Conservation (phyloP, 2,797 vertebrate genomes). For the Periophthalmus magnuspinnatus region DNA sequence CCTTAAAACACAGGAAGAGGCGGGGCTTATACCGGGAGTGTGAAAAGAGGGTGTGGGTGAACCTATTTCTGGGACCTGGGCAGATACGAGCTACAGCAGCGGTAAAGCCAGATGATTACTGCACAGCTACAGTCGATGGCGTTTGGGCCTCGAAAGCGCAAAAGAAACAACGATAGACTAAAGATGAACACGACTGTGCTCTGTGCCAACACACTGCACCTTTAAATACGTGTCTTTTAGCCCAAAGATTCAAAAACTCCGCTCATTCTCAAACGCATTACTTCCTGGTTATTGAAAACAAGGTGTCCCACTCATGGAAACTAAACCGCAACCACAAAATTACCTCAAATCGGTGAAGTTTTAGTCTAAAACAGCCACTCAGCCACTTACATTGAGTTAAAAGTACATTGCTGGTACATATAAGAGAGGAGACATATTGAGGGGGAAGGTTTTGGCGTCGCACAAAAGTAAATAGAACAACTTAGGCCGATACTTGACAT, state of each 20-base stretch:
- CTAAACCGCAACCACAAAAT: background rate
- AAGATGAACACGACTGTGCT: background rate
- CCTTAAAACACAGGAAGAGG: slow-evolving; percentile 64
- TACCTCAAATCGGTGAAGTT: background rate
- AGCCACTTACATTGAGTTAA: background rate
- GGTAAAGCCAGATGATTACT: slow-evolving; percentile 50
- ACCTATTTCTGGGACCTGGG: slow-evolving; percentile 67
- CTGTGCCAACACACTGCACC: background rate
- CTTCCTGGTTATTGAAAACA: background rate
- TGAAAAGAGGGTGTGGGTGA: slow-evolving; percentile 72
- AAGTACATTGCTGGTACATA: too few relatives aligned
- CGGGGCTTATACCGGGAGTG: slow-evolving; percentile 52
- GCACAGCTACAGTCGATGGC: slow-evolving; percentile 45
- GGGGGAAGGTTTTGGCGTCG: background rate
- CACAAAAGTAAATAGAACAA: background rate
- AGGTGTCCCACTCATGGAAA: background rate
- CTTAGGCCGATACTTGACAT: background rate
- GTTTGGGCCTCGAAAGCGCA: background rate
- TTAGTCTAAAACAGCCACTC: background rate
- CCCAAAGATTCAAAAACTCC: background rate
- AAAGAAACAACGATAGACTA: too few relatives aligned
- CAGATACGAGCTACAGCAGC: slow-evolving; percentile 48
- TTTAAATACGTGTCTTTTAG: background rate
- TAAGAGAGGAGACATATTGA: too few relatives aligned
- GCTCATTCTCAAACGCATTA: background rate